phyloP scores from a whole-genome alignment of 2,113 vertebrate species.

The Tychaedon coryphoeus region DNA sequence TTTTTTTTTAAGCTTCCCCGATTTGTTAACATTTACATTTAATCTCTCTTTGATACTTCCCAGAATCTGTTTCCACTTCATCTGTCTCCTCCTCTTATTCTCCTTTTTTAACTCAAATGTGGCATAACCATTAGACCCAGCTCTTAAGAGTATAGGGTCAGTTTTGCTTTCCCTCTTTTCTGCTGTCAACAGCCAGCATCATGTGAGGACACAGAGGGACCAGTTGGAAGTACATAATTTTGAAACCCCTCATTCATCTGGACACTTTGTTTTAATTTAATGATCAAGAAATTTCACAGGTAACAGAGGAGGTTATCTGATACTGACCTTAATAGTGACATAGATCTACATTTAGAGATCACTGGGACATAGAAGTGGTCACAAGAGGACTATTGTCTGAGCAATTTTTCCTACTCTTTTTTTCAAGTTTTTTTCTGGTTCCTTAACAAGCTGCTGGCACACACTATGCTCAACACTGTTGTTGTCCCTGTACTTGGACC shows the following conservation, averaged over 20 bases:
- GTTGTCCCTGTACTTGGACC: neutral
- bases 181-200: neutral
- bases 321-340: neutral
- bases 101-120: neutral
- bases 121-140: neutral
- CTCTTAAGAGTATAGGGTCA: neutral
- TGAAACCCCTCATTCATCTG: neutral
- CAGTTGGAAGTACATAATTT: neutral
- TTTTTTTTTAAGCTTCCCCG: neutral
- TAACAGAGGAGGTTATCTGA: neutral
- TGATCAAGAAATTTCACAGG: neutral
- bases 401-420: neutral
- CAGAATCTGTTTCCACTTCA: neutral
- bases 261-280: neutral
- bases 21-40: conserved; percentile 17
- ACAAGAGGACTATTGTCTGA: neutral
- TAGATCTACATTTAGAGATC: neutral
- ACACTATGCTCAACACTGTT: neutral
- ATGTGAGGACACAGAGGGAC: neutral
- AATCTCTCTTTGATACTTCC: conserved; percentile 6
- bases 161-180: neutral
- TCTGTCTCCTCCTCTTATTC: neutral
- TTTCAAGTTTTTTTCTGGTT: neutral
- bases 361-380: neutral
- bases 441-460: neutral